Conservation (phyloP, 2,797 vertebrate genomes). For the Cynodonichthys magdalenae region DNA sequence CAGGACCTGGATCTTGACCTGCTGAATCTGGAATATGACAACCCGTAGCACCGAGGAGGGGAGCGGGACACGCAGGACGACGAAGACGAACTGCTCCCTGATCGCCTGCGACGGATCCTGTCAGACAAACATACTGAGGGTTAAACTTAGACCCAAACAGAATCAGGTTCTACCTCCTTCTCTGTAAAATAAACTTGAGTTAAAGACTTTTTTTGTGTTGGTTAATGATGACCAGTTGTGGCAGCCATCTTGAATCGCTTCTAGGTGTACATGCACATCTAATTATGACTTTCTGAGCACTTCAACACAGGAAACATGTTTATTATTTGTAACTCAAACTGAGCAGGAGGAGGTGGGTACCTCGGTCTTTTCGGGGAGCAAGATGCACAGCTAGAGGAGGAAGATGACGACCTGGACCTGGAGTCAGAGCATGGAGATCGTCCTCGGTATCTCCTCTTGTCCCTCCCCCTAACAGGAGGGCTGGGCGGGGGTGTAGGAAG, state of each 20-base stretch:
- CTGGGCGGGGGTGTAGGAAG: slow-evolving; percentile 68
- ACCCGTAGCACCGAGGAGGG: slow-evolving; percentile 49
- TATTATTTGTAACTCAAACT: not conserved
- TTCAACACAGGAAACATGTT: not conserved
- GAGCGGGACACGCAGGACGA: slow-evolving; percentile 81
- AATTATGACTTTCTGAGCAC: no score
- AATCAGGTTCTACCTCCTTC: no score
- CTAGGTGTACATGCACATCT: no score
- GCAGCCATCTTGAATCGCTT: no score
- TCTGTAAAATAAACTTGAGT: no score
- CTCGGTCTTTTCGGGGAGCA: slow-evolving; percentile 87
- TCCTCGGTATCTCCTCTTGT: slow-evolving; percentile 77
- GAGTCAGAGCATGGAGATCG: slow-evolving; percentile 80
- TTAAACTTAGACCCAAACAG: not conserved
- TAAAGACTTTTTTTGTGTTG: no score
- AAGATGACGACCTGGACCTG: slow-evolving; percentile 53
- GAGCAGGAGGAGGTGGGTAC: slow-evolving; percentile 63
- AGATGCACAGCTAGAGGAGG: slow-evolving; percentile 79
- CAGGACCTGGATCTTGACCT: slow-evolving; percentile 65
- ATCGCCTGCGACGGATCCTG: slow-evolving; percentile 77
- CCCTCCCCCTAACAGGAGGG: slow-evolving; percentile 68
- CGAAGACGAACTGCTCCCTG: slow-evolving; percentile 76
- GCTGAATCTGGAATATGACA: slow-evolving; percentile 74
- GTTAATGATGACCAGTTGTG: no score
- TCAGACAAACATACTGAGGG: not conserved